These are phyloP conservation scores for Zoanthus sansibaricus DNA, from an alignment of 92 coral and sea anemone species.

Conservation along the genomic window DNA sequence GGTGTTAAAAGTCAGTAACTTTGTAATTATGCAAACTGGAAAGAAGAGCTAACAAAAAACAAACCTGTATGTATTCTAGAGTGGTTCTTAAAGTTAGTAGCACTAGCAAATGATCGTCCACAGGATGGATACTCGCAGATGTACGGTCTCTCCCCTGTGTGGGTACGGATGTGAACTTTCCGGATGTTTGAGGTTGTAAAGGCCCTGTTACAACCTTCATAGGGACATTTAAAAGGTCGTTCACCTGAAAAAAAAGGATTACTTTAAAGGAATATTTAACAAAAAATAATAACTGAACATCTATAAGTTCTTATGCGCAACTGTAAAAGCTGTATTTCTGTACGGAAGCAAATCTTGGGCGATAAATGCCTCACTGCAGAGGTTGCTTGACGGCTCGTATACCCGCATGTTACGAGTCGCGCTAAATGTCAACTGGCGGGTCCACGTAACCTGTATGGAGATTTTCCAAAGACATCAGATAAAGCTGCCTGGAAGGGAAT, in stretches of 20 bases:
- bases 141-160: conserved; percentile 98
- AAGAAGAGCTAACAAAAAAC: neutral
- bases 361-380: neutral
- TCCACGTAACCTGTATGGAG: no score
- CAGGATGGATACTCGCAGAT: conserved; percentile 94
- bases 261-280: no score
- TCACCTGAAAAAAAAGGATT: conserved; percentile 67
- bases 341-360: neutral
- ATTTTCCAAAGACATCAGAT: no score
- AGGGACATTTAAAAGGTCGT: conserved; percentile 97
- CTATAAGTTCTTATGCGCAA: no score
- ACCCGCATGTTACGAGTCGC: neutral
- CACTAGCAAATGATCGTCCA: conserved; percentile 96
- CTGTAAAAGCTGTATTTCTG: neutral
- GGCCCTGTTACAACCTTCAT: conserved; percentile 84
- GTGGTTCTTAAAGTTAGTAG: conserved; percentile 97
- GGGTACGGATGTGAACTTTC: conserved; percentile 98
- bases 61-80: conserved; percentile 98
- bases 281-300: no score
- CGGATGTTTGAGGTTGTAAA: conserved; percentile 98
- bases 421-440: no score
- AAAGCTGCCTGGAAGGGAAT: no score
- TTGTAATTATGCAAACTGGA: no score
- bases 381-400: neutral
- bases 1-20: no score